These are phyloP conservation scores for Pyrocoelia pectoralis DNA, from an alignment of 2,888 invertebrate genomes.

Conservation along the genomic window DNA sequence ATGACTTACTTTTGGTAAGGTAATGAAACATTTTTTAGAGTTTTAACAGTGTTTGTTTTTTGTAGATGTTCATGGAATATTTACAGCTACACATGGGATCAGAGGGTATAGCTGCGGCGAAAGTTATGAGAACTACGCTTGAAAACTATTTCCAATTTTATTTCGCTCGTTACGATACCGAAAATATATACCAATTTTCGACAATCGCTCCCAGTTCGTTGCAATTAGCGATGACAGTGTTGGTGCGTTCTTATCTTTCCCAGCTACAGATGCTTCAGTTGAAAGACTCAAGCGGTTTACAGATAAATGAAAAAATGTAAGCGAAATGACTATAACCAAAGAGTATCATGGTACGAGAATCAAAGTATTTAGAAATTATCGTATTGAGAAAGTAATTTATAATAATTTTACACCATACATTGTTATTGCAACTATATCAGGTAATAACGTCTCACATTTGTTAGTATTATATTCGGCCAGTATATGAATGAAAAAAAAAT, in stretches of 20 bases:
- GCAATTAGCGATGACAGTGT: constrained; percentile 66
- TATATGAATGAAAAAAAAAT: no score
- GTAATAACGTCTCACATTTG: no score
- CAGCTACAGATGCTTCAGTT: constrained; percentile 56
- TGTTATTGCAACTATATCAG: no score
- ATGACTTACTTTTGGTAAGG: constrained; percentile 57
- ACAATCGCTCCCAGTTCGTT: constrained; percentile 47
- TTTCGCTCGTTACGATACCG: constrained; percentile 51
- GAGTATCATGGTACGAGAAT: no score
- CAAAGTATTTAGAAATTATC: no score
- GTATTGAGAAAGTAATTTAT: no score
- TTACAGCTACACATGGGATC: constrained; percentile 71
- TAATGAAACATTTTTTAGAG: not conserved
- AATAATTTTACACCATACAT: no score
- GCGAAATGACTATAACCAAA: no score
- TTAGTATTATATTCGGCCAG: no score
- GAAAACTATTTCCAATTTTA: constrained; percentile 61
- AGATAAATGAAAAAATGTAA: constrained; percentile 25
- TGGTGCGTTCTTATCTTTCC: constrained; percentile 68
- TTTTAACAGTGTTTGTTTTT: constrained; percentile 12
- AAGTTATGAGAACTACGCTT: constrained; percentile 62
- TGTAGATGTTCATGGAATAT: constrained; percentile 71
- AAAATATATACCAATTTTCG: constrained; percentile 44
- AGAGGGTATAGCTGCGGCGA: constrained; percentile 60
- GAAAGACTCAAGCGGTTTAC: constrained; percentile 43